These are phyloP conservation scores for Dryobota labecula DNA, from an alignment of 2,888 invertebrate genomes.

Conservation along the genomic window DNA sequence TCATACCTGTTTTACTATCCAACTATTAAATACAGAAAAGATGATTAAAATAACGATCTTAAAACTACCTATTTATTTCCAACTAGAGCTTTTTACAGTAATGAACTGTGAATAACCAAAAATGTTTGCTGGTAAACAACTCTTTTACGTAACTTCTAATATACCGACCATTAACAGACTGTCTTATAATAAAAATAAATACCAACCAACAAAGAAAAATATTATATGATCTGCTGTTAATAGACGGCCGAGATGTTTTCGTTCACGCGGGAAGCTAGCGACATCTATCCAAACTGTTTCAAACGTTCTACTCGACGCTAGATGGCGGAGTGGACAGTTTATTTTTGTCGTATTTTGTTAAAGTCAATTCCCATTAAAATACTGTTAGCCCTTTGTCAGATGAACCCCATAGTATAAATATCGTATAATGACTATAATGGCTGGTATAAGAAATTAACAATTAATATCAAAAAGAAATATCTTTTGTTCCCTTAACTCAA, in stretches of 20 bases:
- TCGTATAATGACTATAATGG: not conserved
- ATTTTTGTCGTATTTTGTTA: not conserved
- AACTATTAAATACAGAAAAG: not conserved
- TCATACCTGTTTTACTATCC: not conserved
- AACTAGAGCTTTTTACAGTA: not conserved
- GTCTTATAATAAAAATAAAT: not conserved
- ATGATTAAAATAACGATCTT: not conserved
- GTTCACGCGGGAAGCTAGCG: slow-evolving; percentile 70
- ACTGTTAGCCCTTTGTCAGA: not conserved
- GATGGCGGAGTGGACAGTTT: slow-evolving; percentile 79
- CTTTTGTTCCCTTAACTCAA: not conserved
- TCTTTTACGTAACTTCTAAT: slow-evolving; percentile 7
- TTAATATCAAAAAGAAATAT: not conserved
- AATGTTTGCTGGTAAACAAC: slow-evolving; percentile 9
- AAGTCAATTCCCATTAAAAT: not conserved
- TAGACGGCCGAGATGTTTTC: slow-evolving; percentile 25
- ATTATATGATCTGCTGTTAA: not conserved
- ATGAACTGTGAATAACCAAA: not conserved
- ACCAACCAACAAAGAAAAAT: slow-evolving; percentile 5
- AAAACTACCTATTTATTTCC: not conserved
- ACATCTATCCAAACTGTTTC: slow-evolving; percentile 76
- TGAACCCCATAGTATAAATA: not conserved
- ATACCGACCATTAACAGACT: not conserved
- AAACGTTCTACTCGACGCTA: slow-evolving; percentile 84
- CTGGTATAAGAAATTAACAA: not conserved